A percentile compares a stretch with the other conserved stretches of the same genome.
Evolutionary conservation across 2,113 vertebrate genomes (phyloP).

Genomic region (Geococcyx californianus): DNA sequence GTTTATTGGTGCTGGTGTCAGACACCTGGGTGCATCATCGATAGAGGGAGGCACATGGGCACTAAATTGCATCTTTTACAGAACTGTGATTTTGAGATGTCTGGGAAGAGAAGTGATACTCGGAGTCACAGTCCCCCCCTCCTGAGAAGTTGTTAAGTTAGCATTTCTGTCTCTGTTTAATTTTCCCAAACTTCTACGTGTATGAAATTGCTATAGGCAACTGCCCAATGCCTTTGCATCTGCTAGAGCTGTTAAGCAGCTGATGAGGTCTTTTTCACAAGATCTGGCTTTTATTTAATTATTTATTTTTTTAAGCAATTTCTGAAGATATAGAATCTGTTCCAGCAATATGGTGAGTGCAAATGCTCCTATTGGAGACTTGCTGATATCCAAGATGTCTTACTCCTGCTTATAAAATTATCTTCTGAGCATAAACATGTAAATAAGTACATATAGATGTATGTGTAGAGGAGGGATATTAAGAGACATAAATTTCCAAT

Average conservation of each 20-base stretch:
- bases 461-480: not conserved
- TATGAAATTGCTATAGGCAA: conserved; percentile 54
- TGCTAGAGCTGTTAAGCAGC: conserved; percentile 53
- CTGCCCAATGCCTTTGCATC: conserved; percentile 59
- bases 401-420: not conserved
- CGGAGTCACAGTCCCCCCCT: not conserved
- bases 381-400: not conserved
- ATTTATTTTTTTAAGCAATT: not conserved
- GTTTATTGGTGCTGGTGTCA: conserved; percentile 17
- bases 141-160: conserved; percentile 1
- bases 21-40: not conserved
- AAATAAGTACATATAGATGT: not conserved
- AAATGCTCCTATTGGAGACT: conserved; percentile 36
- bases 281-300: conserved; percentile 52
- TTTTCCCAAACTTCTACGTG: conserved; percentile 34
- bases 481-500: not conserved
- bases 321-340: conserved; percentile 58
- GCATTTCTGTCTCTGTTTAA: conserved; percentile 35
- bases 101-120: conserved; percentile 33
- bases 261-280: conserved; percentile 63
- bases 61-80: not conserved
- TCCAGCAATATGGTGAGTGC: conserved; percentile 52
- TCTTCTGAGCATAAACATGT: not conserved
- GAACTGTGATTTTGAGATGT: not conserved
- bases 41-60: not conserved